These are phyloP conservation scores for Acheta domesticus DNA, from an alignment of 2,888 invertebrate genomes.

Conservation along the genomic window DNA sequence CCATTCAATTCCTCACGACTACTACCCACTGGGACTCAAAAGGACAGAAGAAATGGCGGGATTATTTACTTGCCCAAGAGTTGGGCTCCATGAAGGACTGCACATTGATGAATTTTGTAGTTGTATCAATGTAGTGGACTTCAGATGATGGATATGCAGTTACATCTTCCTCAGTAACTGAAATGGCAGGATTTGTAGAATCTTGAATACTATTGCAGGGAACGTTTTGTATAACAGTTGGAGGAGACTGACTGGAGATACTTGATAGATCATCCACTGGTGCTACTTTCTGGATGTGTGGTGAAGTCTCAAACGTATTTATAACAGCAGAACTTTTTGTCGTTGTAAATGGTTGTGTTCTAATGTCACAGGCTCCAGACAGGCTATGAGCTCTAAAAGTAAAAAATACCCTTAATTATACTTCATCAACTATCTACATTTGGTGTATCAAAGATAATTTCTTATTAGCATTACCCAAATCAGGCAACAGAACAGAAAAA, in stretches of 20 bases:
- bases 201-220: not conserved
- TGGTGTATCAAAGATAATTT: too few species aligned
- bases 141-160: not conserved
- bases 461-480: too few species aligned
- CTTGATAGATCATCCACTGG: not conserved
- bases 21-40: constrained; percentile 42
- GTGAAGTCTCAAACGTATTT: not conserved
- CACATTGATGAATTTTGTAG: not conserved
- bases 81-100: constrained; percentile 28
- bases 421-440: too few species aligned
- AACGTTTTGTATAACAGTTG: not conserved
- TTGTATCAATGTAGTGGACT: not conserved
- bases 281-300: not conserved
- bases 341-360: not conserved
- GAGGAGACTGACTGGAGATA: not conserved
- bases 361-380: constrained; percentile 30
- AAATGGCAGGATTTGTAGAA: not conserved
- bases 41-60: constrained; percentile 40
- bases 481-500: too few species aligned
- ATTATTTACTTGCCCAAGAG: not conserved
- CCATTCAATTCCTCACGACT: constrained; percentile 42
- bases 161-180: not conserved
- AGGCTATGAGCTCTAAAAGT: constrained; percentile 35
- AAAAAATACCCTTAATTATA: not conserved
- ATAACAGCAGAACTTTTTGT: not conserved